Evolutionary conservation across 2,888 invertebrate species (phyloP), one percentile per base, ranked within the genome.

Genomic region (Sarcophaga subvicina): DNA sequence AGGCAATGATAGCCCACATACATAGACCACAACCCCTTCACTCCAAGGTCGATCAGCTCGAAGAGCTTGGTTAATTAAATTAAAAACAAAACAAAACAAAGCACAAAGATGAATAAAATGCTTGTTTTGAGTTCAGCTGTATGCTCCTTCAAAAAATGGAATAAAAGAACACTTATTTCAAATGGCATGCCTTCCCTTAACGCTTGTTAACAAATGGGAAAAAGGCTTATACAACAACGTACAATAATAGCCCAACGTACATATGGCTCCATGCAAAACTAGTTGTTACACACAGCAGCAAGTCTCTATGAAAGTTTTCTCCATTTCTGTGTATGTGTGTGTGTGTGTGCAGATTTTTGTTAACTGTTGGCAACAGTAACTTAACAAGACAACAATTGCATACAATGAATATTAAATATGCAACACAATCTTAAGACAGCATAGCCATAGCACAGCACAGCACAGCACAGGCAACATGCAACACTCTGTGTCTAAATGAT

Each of bases 201-300:
- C 27, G 37, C 2, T 37, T 37, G 37, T 37, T 37, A 37, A 37
- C 37, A 37, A 37, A 37, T 37, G 37, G 10, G 10, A 3, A 20
- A 45, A 11, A 45, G 6, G 10, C 11, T 45, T 20, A 67, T 45
- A 63, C 27, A 25, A 27, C 70, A 17, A 64, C 63, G n/a, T 75
- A 64, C 25, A n/a, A 25, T 5, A 47, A 27, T 5, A 75, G 25
- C 54, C 2, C 2, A 49, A 64, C 12, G 20, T 22, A 64, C 27
- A 66, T 80, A 75, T 80, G 80, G 60, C 17, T 10, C 27, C 60
- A 67, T 73, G 60, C 47, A 73, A 66, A 80, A 80, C 47, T 67
- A 47, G 80, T 69, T 75, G 37, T 37, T 37, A 37, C 2, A 69
- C 27, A 37, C 25, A 45, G 17, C 20, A 67, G 37, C 20, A 67